Conservation (phyloP, 2,888 invertebrate species). For the Gerris lacustris region DNA sequence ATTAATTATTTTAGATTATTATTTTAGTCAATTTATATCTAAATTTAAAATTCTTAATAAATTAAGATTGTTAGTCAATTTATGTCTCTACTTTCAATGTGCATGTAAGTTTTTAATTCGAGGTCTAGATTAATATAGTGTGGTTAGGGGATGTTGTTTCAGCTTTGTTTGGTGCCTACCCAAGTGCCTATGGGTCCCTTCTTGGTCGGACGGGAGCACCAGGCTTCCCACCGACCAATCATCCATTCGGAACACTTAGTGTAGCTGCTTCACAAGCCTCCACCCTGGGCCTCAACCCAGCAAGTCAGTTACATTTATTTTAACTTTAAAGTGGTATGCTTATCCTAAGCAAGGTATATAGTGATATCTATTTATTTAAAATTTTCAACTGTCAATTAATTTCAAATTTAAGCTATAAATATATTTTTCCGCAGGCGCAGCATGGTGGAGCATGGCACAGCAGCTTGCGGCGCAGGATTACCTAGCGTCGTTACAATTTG, state of each 20-base stretch:
- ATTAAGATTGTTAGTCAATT: no score
- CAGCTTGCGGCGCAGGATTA: conserved; percentile 82
- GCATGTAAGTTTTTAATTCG: no score
- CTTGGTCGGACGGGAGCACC: conserved; percentile 29
- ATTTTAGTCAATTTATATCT: no score
- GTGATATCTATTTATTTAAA: background rate
- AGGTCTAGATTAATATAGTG: background rate
- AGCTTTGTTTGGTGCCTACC: conserved; percentile 28
- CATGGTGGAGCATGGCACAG: conserved; percentile 85
- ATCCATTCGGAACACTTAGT: conserved; percentile 49
- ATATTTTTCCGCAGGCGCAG: conserved; percentile 47
- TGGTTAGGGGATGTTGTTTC: conserved; percentile 12
- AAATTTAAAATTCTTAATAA: no score
- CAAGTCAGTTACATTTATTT: conserved; percentile 33
- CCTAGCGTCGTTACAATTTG: conserved; percentile 58
- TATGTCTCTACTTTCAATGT: no score
- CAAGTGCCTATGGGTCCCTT: conserved; percentile 32
- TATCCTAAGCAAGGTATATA: background rate
- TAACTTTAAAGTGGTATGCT: background rate
- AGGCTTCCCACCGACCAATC: conserved; percentile 37
- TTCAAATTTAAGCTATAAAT: background rate
- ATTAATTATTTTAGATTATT: no score
- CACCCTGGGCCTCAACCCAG: conserved; percentile 62
- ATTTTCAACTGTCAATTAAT: conserved; percentile 1
- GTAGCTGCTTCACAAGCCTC: conserved; percentile 78